Base-by-base conservation (phyloP, 2,113 vertebrate genomes). In the Emberiza fucata region DNA sequence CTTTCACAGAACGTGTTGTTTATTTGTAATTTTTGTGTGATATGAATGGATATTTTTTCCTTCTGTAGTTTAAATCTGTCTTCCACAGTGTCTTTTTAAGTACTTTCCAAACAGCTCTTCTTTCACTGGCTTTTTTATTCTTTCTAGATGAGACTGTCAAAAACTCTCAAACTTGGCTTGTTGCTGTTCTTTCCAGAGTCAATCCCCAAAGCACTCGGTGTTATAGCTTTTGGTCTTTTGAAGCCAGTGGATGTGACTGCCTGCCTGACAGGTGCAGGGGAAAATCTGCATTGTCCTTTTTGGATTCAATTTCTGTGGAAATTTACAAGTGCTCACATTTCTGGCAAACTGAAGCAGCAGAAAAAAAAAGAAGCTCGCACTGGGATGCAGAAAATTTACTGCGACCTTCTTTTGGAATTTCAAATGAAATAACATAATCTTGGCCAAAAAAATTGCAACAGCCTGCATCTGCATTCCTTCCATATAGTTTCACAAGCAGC, bases 261-360 rank as follows among this genome's bases (percentile, higher is more conserved):
- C 75, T 77, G 79, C 63, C 66, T 61, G 71, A 95, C 63, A 90
- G 85, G 63, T 90, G 70, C 75, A 80, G 27, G 40, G 79, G 90
- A 93, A 97, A 94, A 90, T 69, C 88, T 65, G n/a, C 64, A 69
- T 50, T 50, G 39, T 81, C 64, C 68, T 69, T 88, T 71, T 91
- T 87, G 79, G 80, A 63, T 77, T 69, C 75, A 72, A 1, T 76
- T 72, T 19, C 3, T 35, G 29, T 88, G 88, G 85, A 96, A 94
- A 80, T 68, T 61, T 94, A 86, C 42, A 73, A 39, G 63, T 42
- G 59, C 79, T 91, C 1, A 0, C 14, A 28, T 57, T 91, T 80
- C 70, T 97, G 95, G 70, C 79, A 92, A 37, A 65, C 31, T n/a
- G 70, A 57, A 88, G 45, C 65, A 61, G 75, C 45, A 69, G 73